Evolutionary conservation across 2,113 vertebrate species (phyloP).

Genomic region (Rhinogobius similis): DNA sequence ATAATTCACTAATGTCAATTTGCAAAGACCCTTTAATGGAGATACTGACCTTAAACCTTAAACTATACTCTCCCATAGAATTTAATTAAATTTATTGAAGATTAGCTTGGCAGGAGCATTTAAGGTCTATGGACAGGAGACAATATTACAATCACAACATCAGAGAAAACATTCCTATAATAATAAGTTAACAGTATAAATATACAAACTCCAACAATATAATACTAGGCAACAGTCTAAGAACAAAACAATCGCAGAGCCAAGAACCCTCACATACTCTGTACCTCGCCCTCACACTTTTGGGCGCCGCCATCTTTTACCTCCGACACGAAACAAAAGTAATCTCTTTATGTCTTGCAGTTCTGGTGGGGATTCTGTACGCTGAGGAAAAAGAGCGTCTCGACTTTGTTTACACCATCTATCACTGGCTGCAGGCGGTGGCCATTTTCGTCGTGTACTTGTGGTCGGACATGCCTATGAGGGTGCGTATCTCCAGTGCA

Average conservation of each 20-base stretch:
- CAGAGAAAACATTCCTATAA: too few relatives aligned
- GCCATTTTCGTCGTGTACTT: conserved; percentile 92
- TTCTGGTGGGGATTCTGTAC: conserved; percentile 88
- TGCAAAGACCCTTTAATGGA: too few relatives aligned
- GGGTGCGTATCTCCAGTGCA: conserved; percentile 71
- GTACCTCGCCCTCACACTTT: neutral
- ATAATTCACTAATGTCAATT: too few relatives aligned
- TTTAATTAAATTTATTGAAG: too few relatives aligned
- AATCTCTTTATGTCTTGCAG: conserved; percentile 64
- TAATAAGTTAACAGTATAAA: too few relatives aligned
- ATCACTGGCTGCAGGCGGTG: conserved; percentile 95
- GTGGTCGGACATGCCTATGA: conserved; percentile 88
- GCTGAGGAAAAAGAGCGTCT: conserved; percentile 90
- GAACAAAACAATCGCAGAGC: neutral
- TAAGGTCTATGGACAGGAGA: too few relatives aligned
- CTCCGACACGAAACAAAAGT: neutral
- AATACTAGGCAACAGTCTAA: too few relatives aligned
- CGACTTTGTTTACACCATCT: conserved; percentile 95
- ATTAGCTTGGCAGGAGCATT: too few relatives aligned
- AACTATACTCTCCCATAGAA: too few relatives aligned
- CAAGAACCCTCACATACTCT: neutral
- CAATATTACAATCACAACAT: too few relatives aligned
- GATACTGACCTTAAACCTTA: too few relatives aligned
- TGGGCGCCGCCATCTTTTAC: neutral
- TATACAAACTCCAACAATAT: too few relatives aligned